phyloP scores from a whole-genome alignment of 2,888 invertebrate genomes.

The Ochropleura leucogaster region DNA sequence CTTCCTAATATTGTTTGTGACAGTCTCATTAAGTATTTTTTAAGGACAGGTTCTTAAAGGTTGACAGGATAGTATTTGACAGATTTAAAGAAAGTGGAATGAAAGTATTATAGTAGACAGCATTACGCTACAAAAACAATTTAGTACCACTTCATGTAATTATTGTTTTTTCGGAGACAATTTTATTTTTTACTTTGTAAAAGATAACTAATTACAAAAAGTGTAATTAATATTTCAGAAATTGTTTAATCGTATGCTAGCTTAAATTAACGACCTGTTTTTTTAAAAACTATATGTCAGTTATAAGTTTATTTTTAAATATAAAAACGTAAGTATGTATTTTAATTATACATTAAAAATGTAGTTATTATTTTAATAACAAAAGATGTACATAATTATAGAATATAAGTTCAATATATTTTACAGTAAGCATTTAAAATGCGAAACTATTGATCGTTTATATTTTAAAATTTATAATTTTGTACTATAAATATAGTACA shows the following conservation, averaged over 20 bases:
- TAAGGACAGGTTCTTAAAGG: not conserved
- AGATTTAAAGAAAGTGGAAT: not conserved
- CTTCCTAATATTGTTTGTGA: slow-evolving; percentile 14
- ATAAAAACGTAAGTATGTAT: slow-evolving; percentile 40
- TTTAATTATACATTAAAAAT: slow-evolving; percentile 49
- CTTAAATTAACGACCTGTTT: not conserved
- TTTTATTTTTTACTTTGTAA: not conserved
- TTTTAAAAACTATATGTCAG: slow-evolving; percentile 12
- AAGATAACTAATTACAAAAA: not conserved
- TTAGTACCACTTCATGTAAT: not conserved
- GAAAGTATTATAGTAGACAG: not conserved
- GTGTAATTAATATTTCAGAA: not conserved
- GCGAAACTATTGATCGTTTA: not conserved
- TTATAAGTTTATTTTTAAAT: not conserved
- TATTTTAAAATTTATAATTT: slow-evolving; percentile 4
- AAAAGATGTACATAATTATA: slow-evolving; percentile 63
- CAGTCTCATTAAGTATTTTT: slow-evolving; percentile 23
- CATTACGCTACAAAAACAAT: not conserved
- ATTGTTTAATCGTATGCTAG: not conserved
- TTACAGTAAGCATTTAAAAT: slow-evolving; percentile 30
- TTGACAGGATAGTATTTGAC: not conserved
- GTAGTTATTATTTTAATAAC: slow-evolving; percentile 54
- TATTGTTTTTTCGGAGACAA: not conserved
- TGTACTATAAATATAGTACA: no score
- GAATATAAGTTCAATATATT: slow-evolving; percentile 37